Base-by-base conservation (phyloP, 2,113 vertebrate species). In the Scomber japonicus region DNA sequence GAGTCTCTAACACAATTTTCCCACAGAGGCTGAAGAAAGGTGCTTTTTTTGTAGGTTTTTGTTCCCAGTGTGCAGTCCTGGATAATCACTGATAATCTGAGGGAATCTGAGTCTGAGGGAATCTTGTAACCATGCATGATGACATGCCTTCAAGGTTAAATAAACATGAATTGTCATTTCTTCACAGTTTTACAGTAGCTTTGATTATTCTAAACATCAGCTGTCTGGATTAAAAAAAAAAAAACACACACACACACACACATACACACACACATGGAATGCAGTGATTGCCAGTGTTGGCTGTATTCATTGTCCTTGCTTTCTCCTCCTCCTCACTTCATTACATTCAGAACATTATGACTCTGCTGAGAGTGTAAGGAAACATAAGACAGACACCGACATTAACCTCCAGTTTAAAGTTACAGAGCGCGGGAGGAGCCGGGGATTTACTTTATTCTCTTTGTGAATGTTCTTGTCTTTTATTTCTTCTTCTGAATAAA, bases 341-440 rank as follows among this genome's bases (percentile, higher is more conserved):
- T 91, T 89, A 85, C 88, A 80, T 89, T 86, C 69, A 64, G 83
- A 87, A 74, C 89, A 90, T 86, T 82, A 75, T 68, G 85, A 84
- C 87, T 88, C 79, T 79, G 75, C 71, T 80, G 75, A 82, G 81
- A 68, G 84, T 70, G 77, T 64, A 24, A 70, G 78, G 81, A 78
- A 87, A 88, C 71, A 73, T 0, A 55, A 75, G 61, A 21, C 16
- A n/a, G 21, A 60, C 35, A 21, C 75, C 50, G 75, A 75, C 66
- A 65, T 88, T 75, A 88, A 87, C 71, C 76, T 83, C 69, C 10
- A 35, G 35, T 82, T 83, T 81, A 82, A 75, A 82, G 80, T 44
- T 16, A 6, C 79, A 72, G 62, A 74, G 74, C 75, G 2, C 66
- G 50, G 3, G 4, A 0, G 31, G 71, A 53, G 53, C 54, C 15